These are phyloP conservation scores for Scaptomyza parva DNA, from an alignment of 2,888 invertebrate genomes.

Conservation along the genomic window DNA sequence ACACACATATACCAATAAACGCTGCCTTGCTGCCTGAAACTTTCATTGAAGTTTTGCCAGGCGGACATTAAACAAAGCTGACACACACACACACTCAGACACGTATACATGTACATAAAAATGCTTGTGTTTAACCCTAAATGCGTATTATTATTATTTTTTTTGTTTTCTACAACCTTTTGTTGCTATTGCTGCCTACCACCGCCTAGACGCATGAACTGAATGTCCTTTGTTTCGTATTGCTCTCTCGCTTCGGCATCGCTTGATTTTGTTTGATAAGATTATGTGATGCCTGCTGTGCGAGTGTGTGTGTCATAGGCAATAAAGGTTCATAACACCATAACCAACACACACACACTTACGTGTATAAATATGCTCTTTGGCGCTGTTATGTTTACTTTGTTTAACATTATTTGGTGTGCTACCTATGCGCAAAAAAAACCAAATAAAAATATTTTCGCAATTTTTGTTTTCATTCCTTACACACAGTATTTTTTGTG, in stretches of 20 bases:
- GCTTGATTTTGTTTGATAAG: conserved; percentile 73
- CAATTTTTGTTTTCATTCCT: conserved; percentile 20
- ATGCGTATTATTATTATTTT: conserved; percentile 64
- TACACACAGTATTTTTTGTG: conserved; percentile 16
- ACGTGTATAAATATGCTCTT: conserved; percentile 62
- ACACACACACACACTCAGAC: conserved; percentile 12
- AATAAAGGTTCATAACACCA: conserved; percentile 58
- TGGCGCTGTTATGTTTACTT: conserved; percentile 34
- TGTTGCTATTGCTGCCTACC: conserved; percentile 30
- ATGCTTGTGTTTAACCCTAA: conserved; percentile 77
- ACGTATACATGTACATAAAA: conserved; percentile 52
- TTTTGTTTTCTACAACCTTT: conserved; percentile 27
- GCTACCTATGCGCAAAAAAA: conserved; percentile 35
- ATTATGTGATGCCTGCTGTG: conserved; percentile 63
- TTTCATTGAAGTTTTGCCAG: conserved; percentile 68
- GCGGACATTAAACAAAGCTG: conserved; percentile 64
- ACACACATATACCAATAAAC: conserved; percentile 14
- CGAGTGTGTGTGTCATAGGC: conserved; percentile 37
- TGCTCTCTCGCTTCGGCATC: conserved; percentile 36
- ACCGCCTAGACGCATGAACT: conserved; percentile 34
- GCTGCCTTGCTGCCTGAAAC: conserved; percentile 40
- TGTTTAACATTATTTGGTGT: conserved; percentile 48
- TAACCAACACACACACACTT: conserved; percentile 4
- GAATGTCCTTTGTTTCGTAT: conserved; percentile 56
- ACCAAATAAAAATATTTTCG: conserved; percentile 32